Percentiles rank a stretch among this genome's conserved stretches.
phyloP scores from a whole-genome alignment of 2,888 invertebrate species.

The Protophormia terraenovae region DNA sequence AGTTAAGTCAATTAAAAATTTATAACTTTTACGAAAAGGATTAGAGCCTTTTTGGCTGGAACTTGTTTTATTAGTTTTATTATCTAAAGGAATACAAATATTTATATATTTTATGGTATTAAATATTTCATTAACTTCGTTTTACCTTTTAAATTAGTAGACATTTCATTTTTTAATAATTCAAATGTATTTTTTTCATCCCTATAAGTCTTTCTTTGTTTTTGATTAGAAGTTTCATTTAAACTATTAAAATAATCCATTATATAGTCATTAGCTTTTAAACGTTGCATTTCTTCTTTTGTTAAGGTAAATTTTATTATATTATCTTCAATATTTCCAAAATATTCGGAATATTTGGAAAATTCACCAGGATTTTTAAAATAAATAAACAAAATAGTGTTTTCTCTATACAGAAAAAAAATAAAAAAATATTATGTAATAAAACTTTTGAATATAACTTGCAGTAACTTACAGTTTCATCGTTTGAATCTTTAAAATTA shows the following conservation, averaged over 20 bases:
- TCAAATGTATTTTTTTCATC: neutral
- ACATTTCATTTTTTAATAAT: slow-evolving; percentile 12
- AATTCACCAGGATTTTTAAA: slow-evolving; percentile 63
- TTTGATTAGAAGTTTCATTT: neutral
- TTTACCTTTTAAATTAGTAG: slow-evolving; percentile 14
- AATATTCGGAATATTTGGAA: slow-evolving; percentile 57
- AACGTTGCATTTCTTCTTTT: slow-evolving; percentile 65
- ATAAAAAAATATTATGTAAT: neutral
- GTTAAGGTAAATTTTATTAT: slow-evolving; percentile 29
- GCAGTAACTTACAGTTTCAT: slow-evolving; percentile 69
- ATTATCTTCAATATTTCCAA: slow-evolving; percentile 26
- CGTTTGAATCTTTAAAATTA: slow-evolving; percentile 40
- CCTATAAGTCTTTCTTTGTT: neutral
- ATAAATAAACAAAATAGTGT: slow-evolving; percentile 53
- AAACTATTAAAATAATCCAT: slow-evolving; percentile 68
- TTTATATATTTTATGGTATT: neutral
- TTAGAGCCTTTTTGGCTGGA: neutral
- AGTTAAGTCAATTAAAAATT: neutral
- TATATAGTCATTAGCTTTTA: slow-evolving; percentile 67
- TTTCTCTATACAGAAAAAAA: slow-evolving; percentile 43
- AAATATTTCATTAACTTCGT: neutral
- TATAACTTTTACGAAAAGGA: neutral
- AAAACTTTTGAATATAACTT: neutral
- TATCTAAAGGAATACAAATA: neutral
- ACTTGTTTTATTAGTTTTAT: neutral